Evolutionary conservation across 2,113 vertebrate genomes (phyloP).

Genomic region (Neolamprologus tretocephalus): DNA sequence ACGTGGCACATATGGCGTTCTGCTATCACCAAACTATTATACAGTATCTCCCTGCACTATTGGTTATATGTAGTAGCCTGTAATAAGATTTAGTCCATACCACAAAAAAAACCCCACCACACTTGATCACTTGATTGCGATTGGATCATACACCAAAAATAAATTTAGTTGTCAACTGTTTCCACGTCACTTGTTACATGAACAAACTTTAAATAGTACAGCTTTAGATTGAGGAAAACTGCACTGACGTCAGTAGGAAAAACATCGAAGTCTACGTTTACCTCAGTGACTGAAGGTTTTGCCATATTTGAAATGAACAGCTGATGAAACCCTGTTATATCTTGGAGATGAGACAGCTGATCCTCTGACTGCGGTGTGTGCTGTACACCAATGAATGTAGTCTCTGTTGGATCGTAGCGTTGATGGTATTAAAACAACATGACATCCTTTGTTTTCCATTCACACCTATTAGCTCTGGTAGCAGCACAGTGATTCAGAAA

Average conservation of each 20-base stretch:
- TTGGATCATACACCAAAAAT: neutral
- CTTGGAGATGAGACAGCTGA: neutral
- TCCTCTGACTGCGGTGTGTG: neutral
- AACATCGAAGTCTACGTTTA: neutral
- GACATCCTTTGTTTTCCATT: neutral
- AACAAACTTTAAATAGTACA: neutral
- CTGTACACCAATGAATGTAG: neutral
- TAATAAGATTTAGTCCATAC: neutral
- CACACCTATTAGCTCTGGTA: neutral
- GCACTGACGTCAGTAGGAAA: neutral
- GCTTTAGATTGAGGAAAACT: neutral
- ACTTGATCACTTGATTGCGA: neutral
- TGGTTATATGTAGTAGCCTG: neutral
- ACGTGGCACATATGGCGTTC: neutral
- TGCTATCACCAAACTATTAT: neutral
- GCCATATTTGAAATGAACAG: neutral
- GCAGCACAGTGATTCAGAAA: neutral
- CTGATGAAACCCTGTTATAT: neutral
- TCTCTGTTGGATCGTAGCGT: neutral
- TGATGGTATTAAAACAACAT: neutral
- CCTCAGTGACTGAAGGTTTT: neutral
- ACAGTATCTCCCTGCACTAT: neutral
- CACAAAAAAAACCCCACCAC: rapidly evolving
- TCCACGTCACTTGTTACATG: neutral
- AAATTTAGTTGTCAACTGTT: neutral